Conservation (phyloP, 2,888 invertebrate species). For the Cyclophora punctaria region DNA sequence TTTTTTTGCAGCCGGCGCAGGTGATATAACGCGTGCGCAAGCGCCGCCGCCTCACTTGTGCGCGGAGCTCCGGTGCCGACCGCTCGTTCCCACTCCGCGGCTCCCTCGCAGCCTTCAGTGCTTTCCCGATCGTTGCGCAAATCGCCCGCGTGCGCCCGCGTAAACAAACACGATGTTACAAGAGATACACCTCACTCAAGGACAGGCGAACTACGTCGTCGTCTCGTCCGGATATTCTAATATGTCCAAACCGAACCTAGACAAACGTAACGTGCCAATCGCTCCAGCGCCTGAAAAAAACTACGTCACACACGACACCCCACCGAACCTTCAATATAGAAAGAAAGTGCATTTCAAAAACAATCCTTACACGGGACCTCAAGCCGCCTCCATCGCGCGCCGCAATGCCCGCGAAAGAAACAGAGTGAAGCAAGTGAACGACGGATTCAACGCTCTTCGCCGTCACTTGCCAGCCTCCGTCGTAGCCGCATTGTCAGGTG, state of each 20-base stretch:
- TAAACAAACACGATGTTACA: constrained; percentile 66
- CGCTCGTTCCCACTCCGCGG: constrained; percentile 40
- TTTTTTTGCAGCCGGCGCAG: constrained; percentile 75
- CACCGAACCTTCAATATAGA: constrained; percentile 78
- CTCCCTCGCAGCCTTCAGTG: constrained; percentile 55
- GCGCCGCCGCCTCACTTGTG: constrained; percentile 70
- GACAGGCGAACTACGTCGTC: constrained; percentile 77
- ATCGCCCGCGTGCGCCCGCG: constrained; percentile 51
- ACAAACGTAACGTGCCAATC: constrained; percentile 71
- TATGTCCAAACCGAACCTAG: constrained; percentile 64
- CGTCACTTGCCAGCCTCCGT: constrained; percentile 90
- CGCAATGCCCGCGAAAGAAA: constrained; percentile 96
- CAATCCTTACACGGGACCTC: constrained; percentile 78
- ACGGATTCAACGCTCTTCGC: constrained; percentile 91
- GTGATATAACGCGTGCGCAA: constrained; percentile 73
- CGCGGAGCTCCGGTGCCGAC: constrained; percentile 57
- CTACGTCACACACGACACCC: constrained; percentile 67
- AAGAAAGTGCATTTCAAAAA: constrained; percentile 83
- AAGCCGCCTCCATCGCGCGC: constrained; percentile 89
- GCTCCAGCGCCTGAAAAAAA: constrained; percentile 77
- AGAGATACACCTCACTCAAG: constrained; percentile 71
- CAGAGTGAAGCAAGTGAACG: constrained; percentile 95
- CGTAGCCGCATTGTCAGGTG: constrained; percentile 79
- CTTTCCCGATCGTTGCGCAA: constrained; percentile 50
- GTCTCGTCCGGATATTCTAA: constrained; percentile 71